Evolutionary conservation across 2,797 vertebrate genomes (phyloP).

Genomic region (Bovichtus variegatus): DNA sequence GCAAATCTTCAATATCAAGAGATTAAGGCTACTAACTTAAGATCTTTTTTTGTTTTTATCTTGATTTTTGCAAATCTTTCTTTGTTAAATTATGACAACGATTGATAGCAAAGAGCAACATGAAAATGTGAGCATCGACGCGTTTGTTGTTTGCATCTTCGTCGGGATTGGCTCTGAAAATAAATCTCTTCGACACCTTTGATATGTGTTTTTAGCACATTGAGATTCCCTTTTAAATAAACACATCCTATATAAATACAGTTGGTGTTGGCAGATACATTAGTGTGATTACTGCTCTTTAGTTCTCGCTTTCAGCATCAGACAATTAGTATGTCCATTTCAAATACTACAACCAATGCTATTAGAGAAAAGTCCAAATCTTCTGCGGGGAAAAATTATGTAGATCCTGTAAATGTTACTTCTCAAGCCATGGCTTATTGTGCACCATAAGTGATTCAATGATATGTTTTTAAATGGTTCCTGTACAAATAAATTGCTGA

Average conservation of each 20-base stretch:
- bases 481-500: neutral
- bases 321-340: constrained; percentile 1
- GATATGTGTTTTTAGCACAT: neutral
- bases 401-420: neutral
- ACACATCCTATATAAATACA: constrained; percentile 19
- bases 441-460: neutral
- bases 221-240: constrained; percentile 7
- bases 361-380: neutral
- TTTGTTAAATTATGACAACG: neutral
- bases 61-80: neutral
- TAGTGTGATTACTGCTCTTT: neutral
- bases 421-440: neutral
- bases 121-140: neutral
- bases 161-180: neutral
- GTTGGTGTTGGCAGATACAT: constrained; percentile 3
- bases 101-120: neutral
- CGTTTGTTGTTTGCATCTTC: neutral
- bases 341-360: neutral
- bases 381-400: neutral
- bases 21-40: neutral
- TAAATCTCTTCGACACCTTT: neutral
- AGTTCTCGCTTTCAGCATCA: neutral
- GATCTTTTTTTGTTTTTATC: neutral
- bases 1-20: constrained; percentile 3
- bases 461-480: neutral